Evolutionary conservation across 2,113 vertebrate genomes (phyloP), one percentile per base, ranked within the genome.

Genomic region (Salvelinus namaycush): DNA sequence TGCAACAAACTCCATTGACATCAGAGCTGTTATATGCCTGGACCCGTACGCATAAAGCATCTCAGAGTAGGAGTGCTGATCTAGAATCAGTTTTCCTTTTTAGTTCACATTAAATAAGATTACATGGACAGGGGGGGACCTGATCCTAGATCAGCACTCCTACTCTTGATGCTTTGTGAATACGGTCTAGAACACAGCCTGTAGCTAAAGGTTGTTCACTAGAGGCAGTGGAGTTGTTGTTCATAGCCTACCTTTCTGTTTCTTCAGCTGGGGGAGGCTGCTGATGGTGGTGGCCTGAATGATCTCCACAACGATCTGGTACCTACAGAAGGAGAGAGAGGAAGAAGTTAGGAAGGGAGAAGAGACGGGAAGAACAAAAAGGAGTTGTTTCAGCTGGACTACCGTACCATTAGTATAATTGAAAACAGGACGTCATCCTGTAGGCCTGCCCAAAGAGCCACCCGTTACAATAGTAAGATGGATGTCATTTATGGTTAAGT

Each of bases 231-330:
- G 3, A 22, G 65, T 16, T 39, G 70, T 79, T 11, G 72, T 79
- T 22, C 11, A 3, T 29, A 54, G 6, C 22, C 92, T 95, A 99
- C 98, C 98, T 94, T 98, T 99, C 90, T 98, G 96, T 70, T 96
- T 96, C 92, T 99, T 99, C 88, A 97, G 90, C 81, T 99, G 97
- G 72, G 98, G 98, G 85, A 99, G 93, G 89, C 93, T 98, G 94
- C 96, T 97, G 92, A 99, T 97, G 77, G 97, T 98, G 44, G 98
- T 99, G 79, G 97, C 96, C 77, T 99, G 97, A 90, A 99, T 96
- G 83, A 99, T 98, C 93, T 99, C 98, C 82, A 99, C 96, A 86
- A 99, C 96, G 87, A 99, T 99, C 85, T 99, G 98, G 95, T 99
- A 99, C 94, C 98, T 99, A 74, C 34, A 24, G 26, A 72, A 3